phyloP scores from a whole-genome alignment of 92 coral and sea anemone species.

The Palythoa grandis region DNA sequence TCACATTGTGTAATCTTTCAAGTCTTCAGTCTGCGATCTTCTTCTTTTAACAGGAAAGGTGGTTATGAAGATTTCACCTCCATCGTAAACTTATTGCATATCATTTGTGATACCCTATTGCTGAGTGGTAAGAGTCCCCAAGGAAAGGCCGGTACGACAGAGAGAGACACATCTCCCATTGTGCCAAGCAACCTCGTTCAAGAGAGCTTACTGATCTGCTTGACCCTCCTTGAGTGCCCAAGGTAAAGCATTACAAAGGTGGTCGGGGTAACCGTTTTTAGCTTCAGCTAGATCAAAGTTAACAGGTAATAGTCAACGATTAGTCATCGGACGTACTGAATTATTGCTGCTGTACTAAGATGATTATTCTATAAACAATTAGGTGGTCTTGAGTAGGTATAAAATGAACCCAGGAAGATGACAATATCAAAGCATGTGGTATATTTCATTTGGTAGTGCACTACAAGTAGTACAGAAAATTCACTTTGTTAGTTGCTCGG shows the following conservation, averaged over 20 bases:
- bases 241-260: conserved; percentile 44
- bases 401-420: too few species aligned
- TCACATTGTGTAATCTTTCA: background rate
- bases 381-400: too few species aligned
- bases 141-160: conserved; percentile 6
- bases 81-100: conserved; percentile 11
- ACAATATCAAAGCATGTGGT: too few species aligned
- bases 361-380: too few species aligned
- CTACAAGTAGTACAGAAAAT: too few species aligned
- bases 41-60: background rate
- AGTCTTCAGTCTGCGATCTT: background rate
- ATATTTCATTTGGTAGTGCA: too few species aligned
- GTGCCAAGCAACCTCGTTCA: conserved; percentile 72
- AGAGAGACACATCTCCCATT: conserved; percentile 20
- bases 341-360: too few species aligned
- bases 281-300: background rate
- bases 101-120: conserved; percentile 37
- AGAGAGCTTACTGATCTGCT: conserved; percentile 70
- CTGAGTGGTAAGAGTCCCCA: background rate
- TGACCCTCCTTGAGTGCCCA: conserved; percentile 62
- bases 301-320: background rate
- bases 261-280: background rate
- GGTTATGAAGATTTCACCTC: conserved; percentile 35
- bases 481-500: too few species aligned
- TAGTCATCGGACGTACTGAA: too few species aligned